Conservation (phyloP, 2,113 vertebrate species). For the Pholis gunnellus region DNA sequence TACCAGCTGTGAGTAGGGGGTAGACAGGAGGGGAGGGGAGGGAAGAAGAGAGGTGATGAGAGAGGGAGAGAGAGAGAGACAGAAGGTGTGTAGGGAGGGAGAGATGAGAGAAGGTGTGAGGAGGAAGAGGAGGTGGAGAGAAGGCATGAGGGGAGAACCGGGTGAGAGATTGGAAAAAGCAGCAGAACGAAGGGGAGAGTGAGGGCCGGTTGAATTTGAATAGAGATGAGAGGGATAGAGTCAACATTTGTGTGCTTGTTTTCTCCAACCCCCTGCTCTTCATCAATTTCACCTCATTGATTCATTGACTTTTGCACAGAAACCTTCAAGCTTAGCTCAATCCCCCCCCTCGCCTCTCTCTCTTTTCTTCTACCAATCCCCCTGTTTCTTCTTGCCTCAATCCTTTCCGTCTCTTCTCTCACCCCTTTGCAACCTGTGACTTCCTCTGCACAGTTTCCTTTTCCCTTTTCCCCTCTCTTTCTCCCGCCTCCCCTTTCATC, state of each 20-base stretch:
- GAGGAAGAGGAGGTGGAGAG: conserved; percentile 39
- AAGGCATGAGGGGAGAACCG: conserved; percentile 33
- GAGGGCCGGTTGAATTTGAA: conserved; percentile 53
- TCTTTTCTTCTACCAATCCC: conserved; percentile 60
- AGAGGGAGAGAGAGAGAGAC: conserved; percentile 69
- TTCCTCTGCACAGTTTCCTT: conserved; percentile 64
- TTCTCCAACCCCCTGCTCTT: conserved; percentile 59
- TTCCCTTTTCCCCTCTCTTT: conserved; percentile 19
- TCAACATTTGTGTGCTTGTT: conserved; percentile 73
- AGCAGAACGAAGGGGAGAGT: conserved; percentile 38
- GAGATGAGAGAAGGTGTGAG: conserved; percentile 67
- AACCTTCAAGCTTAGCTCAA: conserved; percentile 61
- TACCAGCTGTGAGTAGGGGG: conserved; percentile 74
- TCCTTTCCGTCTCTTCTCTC: conserved; percentile 62
- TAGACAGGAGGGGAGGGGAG: conserved; percentile 14
- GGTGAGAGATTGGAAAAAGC: conserved; percentile 54
- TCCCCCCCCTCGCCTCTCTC: conserved; percentile 21
- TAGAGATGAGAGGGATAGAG: conserved; percentile 73
- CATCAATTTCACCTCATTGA: conserved; percentile 76
- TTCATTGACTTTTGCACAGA: conserved; percentile 69
- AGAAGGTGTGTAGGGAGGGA: conserved; percentile 58
- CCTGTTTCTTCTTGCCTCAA: conserved; percentile 57
- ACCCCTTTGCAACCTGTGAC: conserved; percentile 72
- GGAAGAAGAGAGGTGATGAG: conserved; percentile 40
- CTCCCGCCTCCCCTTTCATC: conserved; percentile 66